Percentiles rank a stretch among this genome's conserved stretches.
These are phyloP conservation scores for Hyles lineata DNA, from an alignment of 2,888 invertebrate species.

Conservation along the genomic window DNA sequence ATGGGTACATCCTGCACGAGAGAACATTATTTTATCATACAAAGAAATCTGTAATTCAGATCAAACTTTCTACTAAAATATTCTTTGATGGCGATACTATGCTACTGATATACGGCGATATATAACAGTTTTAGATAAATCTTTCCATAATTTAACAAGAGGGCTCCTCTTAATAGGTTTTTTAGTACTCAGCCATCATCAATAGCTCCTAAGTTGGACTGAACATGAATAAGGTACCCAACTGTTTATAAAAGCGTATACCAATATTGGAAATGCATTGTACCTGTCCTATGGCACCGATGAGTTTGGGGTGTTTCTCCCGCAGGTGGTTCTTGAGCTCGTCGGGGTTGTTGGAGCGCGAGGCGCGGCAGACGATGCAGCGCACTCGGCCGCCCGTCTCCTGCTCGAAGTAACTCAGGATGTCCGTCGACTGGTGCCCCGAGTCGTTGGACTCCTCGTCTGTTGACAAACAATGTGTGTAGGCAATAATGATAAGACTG, in stretches of 20 bases:
- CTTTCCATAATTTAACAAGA: no score
- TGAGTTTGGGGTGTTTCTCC: constrained; percentile 53
- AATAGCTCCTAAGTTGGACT: no score
- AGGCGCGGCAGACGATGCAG: constrained; percentile 56
- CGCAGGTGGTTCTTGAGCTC: constrained; percentile 52
- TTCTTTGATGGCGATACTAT: no score
- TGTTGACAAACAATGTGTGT: constrained; percentile 19
- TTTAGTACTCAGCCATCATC: no score
- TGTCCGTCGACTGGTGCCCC: constrained; percentile 41
- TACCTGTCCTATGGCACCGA: constrained; percentile 39
- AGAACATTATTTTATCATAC: background rate
- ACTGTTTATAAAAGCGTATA: no score
- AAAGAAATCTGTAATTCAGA: no score
- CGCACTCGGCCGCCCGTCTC: constrained; percentile 45
- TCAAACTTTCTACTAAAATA: no score
- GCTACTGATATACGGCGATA: no score
- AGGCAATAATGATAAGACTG: background rate
- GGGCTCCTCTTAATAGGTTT: no score
- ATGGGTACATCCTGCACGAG: constrained; percentile 22
- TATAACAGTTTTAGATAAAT: no score
- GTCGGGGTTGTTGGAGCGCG: constrained; percentile 34
- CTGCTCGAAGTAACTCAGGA: constrained; percentile 59
- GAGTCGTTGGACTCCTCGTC: constrained; percentile 38
- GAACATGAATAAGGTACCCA: no score
- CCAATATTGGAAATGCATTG: no score